Evolutionary conservation across 2,797 vertebrate genomes (phyloP), one percentile per base, ranked within the genome.

Genomic region (Rhinophrynus dorsalis): DNA sequence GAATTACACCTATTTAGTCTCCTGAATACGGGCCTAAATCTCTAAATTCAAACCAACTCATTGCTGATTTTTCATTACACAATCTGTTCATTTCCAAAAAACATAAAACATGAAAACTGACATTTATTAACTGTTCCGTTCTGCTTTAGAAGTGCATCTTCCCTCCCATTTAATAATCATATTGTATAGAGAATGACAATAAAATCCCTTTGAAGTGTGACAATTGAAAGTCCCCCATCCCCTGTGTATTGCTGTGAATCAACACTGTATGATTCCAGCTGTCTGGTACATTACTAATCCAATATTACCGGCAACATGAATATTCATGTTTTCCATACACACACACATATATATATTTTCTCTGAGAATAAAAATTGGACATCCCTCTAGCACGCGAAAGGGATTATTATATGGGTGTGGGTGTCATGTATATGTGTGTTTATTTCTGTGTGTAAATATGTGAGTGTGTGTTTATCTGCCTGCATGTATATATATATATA

Each of bases 161-260:
- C 60, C 59, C 68, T 64, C 68, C 60, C 52, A 40, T 37, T 29
- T 57, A 64, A 64, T 63, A 64, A 64, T 64, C 54, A 40, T 40
- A 29, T 51, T 71, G 63, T 37, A 64, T 56, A 62, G 68, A 71
- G 64, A 64, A 64, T 71, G 68, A 63, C 68, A 64, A 60, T 40
- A 64, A 57, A 63, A 57, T 5, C n/a, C 44, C 52, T 71, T 71
- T 71, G 68, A 71, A 71, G 68, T 32, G 7, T 32, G 57, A 60
- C 57, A 60, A 71, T 57, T 64, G 51, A 23, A 30, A 33, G 32
- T 62, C 58, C 48, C 55, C 48, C 58, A 45, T 62, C 38, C 51
- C 32, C 4, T 21, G 12, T 32, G 52, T 32, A 42, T 58, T 44
- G 7, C 32, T 51, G 61, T 48, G 33, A 59, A 58, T 58, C 13